Conservation (phyloP, 1,140 invertebrate species). For the Cyphomyrmex costatus region DNA sequence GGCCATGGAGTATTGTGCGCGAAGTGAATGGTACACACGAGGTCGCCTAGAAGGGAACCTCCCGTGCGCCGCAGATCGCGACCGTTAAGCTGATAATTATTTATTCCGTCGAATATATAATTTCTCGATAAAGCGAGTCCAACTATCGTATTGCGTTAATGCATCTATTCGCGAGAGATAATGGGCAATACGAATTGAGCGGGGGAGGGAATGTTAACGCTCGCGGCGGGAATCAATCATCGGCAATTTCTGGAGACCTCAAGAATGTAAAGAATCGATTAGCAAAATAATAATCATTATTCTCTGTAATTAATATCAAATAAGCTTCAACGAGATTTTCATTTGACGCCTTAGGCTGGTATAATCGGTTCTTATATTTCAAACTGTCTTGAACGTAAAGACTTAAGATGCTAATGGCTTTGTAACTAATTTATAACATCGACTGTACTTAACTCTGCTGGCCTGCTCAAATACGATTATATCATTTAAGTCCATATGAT, state of each 20-base stretch:
- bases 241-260: not conserved
- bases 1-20: conserved; percentile 48
- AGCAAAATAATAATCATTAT: not conserved
- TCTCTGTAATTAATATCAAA: not conserved
- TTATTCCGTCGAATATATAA: conserved; percentile 55
- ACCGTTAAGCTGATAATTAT: conserved; percentile 58
- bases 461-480: too few relatives aligned
- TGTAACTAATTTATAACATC: too few relatives aligned
- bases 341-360: too few relatives aligned
- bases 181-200: conserved; percentile 6
- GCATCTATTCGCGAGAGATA: conserved; percentile 20
- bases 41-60: conserved; percentile 66
- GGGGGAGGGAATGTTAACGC: not conserved
- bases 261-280: not conserved
- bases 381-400: too few relatives aligned
- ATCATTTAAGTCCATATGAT: too few relatives aligned
- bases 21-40: conserved; percentile 65
- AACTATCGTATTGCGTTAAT: conserved; percentile 37
- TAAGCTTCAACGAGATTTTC: too few relatives aligned
- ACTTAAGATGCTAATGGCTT: too few relatives aligned
- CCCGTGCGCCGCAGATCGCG: conserved; percentile 48
- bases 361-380: too few relatives aligned
- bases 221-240: not conserved
- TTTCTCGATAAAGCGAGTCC: conserved; percentile 31
- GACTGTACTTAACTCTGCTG: too few relatives aligned